Percentiles rank a stretch among this genome's conserved stretches.
Conservation (phyloP, 1,140 invertebrate genomes). For the Nomia melanderi region DNA sequence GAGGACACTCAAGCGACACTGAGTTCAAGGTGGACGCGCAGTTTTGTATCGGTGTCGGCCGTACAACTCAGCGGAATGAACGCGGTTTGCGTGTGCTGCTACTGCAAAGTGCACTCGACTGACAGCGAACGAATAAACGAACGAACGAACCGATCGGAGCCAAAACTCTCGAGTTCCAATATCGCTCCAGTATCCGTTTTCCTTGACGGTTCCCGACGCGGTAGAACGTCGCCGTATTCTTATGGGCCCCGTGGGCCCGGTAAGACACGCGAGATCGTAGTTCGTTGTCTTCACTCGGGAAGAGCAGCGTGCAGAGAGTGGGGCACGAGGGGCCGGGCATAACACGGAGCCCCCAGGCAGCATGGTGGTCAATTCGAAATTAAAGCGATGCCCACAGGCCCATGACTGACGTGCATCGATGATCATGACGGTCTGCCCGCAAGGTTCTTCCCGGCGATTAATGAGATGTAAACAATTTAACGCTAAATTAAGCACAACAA, state of each 20-base stretch:
- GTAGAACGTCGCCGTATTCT: slow-evolving; percentile 16
- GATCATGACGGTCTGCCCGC: slow-evolving; percentile 70
- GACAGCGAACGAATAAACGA: slow-evolving; percentile 43
- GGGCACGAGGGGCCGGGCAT: not conserved
- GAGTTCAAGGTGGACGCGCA: slow-evolving; percentile 25
- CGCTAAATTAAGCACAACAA: slow-evolving; percentile 81
- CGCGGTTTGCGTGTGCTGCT: slow-evolving; percentile 46
- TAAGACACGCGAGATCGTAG: slow-evolving; percentile 25
- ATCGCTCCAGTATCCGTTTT: slow-evolving; percentile 37
- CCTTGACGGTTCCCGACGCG: not conserved
- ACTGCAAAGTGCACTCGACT: slow-evolving; percentile 46
- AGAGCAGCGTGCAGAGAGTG: not conserved
- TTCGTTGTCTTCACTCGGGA: slow-evolving; percentile 3
- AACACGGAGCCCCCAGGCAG: slow-evolving; percentile 10
- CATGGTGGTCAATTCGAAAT: slow-evolving; percentile 72
- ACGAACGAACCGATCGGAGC: slow-evolving; percentile 43
- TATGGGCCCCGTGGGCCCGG: not conserved
- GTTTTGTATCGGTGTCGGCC: slow-evolving; percentile 36
- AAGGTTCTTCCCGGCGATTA: slow-evolving; percentile 74
- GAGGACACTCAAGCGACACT: slow-evolving; percentile 9
- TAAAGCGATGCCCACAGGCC: slow-evolving; percentile 71
- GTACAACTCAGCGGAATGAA: slow-evolving; percentile 37
- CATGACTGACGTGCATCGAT: slow-evolving; percentile 77
- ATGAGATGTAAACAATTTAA: slow-evolving; percentile 82
- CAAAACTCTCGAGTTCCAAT: slow-evolving; percentile 47